A percentile compares a stretch with the other conserved stretches of the same genome.
These are phyloP conservation scores for Pteria penguin DNA, from an alignment of 2,888 invertebrate genomes.

Conservation along the genomic window DNA sequence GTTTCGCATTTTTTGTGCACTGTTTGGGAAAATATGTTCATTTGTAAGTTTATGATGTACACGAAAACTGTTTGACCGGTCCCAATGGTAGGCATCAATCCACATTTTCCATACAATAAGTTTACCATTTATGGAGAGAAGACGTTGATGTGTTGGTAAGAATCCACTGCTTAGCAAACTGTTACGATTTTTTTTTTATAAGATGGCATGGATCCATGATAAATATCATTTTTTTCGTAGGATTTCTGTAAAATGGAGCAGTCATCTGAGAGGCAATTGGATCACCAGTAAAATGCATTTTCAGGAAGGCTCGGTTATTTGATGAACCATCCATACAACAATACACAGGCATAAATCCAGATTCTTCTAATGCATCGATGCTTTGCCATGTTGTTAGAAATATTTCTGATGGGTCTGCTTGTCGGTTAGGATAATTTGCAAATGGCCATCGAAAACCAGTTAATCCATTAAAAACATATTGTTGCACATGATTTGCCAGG, in stretches of 20 bases:
- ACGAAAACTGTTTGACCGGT: not conserved
- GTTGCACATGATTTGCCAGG: conserved; percentile 31
- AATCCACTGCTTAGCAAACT: conserved; percentile 20
- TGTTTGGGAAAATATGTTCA: conserved; percentile 16
- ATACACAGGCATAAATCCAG: conserved; percentile 11
- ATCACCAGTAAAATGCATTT: conserved; percentile 31
- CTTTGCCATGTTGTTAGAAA: conserved; percentile 29
- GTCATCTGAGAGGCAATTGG: conserved; percentile 27
- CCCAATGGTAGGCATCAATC: conserved; percentile 38
- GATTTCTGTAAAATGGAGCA: conserved; percentile 17
- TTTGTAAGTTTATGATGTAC: not conserved
- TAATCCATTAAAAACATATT: conserved; percentile 30
- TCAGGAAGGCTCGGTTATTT: conserved; percentile 34
- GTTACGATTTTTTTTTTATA: conserved; percentile 28
- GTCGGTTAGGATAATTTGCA: conserved; percentile 13
- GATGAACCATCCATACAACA: conserved; percentile 8
- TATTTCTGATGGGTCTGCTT: conserved; percentile 23
- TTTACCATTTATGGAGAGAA: conserved; percentile 6
- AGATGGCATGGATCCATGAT: conserved; percentile 38
- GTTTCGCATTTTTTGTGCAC: too few relatives aligned
- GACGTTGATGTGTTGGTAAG: conserved; percentile 12
- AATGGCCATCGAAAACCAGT: conserved; percentile 24
- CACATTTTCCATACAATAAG: conserved; percentile 25
- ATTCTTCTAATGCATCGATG: conserved; percentile 8
- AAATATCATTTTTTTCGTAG: conserved; percentile 25